Evolutionary conservation across 2,113 vertebrate genomes (phyloP).

Genomic region (Caranx melampygus): DNA sequence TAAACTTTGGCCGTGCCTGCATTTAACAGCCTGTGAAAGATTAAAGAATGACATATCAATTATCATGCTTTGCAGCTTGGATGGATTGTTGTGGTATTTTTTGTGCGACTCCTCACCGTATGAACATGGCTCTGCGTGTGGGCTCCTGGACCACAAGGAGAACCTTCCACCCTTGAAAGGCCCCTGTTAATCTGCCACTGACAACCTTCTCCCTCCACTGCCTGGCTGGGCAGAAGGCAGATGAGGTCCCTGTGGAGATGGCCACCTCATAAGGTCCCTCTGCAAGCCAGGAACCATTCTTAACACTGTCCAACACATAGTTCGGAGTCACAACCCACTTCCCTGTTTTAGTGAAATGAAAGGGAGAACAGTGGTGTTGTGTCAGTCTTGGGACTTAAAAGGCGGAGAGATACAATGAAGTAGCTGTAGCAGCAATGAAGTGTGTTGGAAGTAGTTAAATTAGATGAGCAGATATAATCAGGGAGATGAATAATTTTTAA

Average conservation of each 20-base stretch:
- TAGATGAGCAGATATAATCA: not conserved
- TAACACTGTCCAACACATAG: slow-evolving; percentile 92
- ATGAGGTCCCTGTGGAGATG: slow-evolving; percentile 42
- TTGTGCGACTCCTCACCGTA: slow-evolving; percentile 82
- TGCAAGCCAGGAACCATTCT: slow-evolving; percentile 91
- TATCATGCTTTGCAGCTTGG: not conserved
- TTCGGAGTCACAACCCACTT: slow-evolving; percentile 95
- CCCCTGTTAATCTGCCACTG: slow-evolving; percentile 84
- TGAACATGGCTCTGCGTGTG: slow-evolving; percentile 84
- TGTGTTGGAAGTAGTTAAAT: not conserved
- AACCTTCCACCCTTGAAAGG: slow-evolving; percentile 95
- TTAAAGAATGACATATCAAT: not conserved
- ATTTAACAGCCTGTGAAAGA: slow-evolving; percentile 85
- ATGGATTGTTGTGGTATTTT: not conserved
- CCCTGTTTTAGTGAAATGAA: slow-evolving; percentile 81
- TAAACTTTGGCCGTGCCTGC: slow-evolving; percentile 90
- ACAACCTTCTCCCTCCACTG: slow-evolving; percentile 84
- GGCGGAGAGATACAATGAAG: not conserved
- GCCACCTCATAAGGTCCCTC: slow-evolving; percentile 91
- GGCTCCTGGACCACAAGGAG: slow-evolving; percentile 84
- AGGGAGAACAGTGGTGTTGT: not conserved
- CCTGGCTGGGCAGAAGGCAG: slow-evolving; percentile 69
- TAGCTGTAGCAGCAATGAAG: too few species aligned
- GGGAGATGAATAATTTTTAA: not conserved
- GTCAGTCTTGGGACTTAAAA: not conserved